Base-by-base conservation (phyloP, 2,113 vertebrate species). In the Pao palembangensis region DNA sequence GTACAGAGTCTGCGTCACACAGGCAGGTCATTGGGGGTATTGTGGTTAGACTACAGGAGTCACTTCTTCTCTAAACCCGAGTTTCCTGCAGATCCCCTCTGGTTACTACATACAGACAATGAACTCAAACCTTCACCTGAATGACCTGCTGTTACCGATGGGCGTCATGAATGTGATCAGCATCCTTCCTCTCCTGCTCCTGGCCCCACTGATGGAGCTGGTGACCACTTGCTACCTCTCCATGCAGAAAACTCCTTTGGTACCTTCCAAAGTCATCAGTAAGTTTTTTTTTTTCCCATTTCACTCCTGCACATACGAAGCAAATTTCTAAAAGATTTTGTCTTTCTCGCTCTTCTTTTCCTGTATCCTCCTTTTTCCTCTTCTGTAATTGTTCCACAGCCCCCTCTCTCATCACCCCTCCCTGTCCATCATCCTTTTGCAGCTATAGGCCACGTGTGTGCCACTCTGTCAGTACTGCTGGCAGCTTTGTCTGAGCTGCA, bases 31-130 rank as follows among this genome's bases (percentile, higher is more conserved):
- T 11, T n/a, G 44, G 19, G 18, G 19, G 3, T 19, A 10, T 13
- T 3, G 21, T 7, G 11, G 1, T 12, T 16, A 6, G 2, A 4
- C 34, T 12, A 38, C 34, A 38, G 11, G 34, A 38, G 11, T 25
- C 1, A 6, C 31, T 3, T 18, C 17, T 5, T 17, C 64, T 2
- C 51, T 52, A 53, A 55, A 2, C 25, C 38, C n/a, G 8, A 41
- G 15, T 69, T 53, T 73, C 49, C 55, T 41, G 54, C 84, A 98
- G 96, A 93, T 96, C 80, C 93, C 95, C 41, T 96, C 96, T 16
- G 93, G 93, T 62, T 98, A 93, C 80, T 98, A 95, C 79, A 92
- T 98, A 25, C 96, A 98, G 81, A 92, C 92, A 1, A 93, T 98
- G 93, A 93, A 96, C 85, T 96, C 94, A 75, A 94, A 93, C 86